These are phyloP conservation scores for Hemaris fuciformis DNA, from an alignment of 2,888 invertebrate species.

Conservation along the genomic window DNA sequence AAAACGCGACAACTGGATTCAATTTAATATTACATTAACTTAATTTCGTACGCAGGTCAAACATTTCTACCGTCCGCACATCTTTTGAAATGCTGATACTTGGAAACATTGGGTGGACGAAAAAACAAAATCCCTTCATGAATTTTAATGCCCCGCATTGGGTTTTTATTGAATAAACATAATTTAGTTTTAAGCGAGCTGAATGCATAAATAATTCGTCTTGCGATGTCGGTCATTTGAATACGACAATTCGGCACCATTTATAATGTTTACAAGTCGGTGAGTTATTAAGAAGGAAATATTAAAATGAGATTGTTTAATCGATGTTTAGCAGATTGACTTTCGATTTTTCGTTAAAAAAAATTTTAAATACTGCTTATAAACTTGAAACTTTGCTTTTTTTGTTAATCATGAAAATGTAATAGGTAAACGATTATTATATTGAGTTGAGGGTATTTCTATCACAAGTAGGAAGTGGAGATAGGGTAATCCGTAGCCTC, in stretches of 20 bases:
- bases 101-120: background rate
- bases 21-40: background rate
- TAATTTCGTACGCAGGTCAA: background rate
- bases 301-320: background rate
- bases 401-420: too few relatives aligned
- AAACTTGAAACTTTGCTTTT: too few relatives aligned
- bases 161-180: constrained; percentile 10
- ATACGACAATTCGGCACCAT: background rate
- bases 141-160: constrained; percentile 7
- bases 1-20: background rate
- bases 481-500: too few relatives aligned
- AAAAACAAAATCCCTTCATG: constrained; percentile 9
- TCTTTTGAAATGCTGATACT: background rate
- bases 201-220: background rate
- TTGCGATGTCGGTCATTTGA: background rate
- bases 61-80: background rate
- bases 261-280: background rate
- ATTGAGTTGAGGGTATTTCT: too few relatives aligned
- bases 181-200: constrained; percentile 5
- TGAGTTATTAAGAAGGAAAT: background rate
- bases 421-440: too few relatives aligned
- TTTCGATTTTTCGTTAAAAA: background rate
- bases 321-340: background rate
- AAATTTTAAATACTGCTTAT: too few relatives aligned
- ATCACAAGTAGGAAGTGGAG: too few relatives aligned